Evolutionary conservation across 1,140 invertebrate species (phyloP).

Genomic region (Drosophila mauritiana): DNA sequence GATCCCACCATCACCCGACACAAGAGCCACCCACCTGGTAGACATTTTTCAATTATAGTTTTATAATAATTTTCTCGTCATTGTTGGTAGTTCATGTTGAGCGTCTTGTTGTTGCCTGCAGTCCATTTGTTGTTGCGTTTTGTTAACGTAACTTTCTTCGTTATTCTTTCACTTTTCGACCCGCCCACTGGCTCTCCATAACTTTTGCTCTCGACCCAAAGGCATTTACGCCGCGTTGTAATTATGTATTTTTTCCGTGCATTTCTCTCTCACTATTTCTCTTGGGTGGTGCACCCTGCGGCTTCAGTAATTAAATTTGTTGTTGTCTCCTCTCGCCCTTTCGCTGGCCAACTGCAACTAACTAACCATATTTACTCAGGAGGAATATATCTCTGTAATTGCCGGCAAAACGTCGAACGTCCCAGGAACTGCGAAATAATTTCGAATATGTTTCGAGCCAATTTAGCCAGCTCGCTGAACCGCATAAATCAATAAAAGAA

Average conservation of each 20-base stretch:
- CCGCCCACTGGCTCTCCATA: slow-evolving; percentile 55
- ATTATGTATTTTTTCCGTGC: slow-evolving; percentile 63
- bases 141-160: slow-evolving; percentile 75
- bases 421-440: slow-evolving; percentile 21
- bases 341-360: slow-evolving; percentile 13
- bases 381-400: too few species aligned
- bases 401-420: neutral
- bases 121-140: slow-evolving; percentile 42
- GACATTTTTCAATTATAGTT: slow-evolving; percentile 74
- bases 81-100: slow-evolving; percentile 57
- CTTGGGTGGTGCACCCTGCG: slow-evolving; percentile 33
- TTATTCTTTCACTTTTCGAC: slow-evolving; percentile 67
- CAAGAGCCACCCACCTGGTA: slow-evolving; percentile 48
- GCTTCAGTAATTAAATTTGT: slow-evolving; percentile 68
- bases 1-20: slow-evolving; percentile 35
- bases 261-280: slow-evolving; percentile 42
- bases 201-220: slow-evolving; percentile 68
- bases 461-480: slow-evolving; percentile 38
- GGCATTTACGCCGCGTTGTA: slow-evolving; percentile 70
- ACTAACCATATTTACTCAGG: neutral
- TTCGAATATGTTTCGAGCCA: slow-evolving; percentile 35
- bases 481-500: slow-evolving; percentile 65
- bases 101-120: slow-evolving; percentile 31
- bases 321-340: slow-evolving; percentile 43
- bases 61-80: slow-evolving; percentile 79